Conservation (phyloP, 2,113 vertebrate species). For the Crotophaga sulcirostris region DNA sequence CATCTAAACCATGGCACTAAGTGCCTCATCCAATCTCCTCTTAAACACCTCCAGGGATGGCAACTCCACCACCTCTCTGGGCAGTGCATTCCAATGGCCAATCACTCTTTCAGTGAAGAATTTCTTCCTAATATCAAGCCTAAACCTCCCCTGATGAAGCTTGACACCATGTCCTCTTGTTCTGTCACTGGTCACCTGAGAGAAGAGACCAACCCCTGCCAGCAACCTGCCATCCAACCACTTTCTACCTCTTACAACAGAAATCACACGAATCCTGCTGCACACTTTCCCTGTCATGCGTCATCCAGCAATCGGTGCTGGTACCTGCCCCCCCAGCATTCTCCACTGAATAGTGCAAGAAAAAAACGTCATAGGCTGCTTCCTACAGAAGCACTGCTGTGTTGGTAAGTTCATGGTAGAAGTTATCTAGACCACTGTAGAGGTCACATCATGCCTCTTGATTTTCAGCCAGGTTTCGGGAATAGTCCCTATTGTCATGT, state of each 20-base stretch:
- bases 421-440: background rate
- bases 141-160: too few species aligned
- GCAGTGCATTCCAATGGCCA: too few species aligned
- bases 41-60: too few species aligned
- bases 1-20: too few species aligned
- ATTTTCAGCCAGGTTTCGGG: background rate
- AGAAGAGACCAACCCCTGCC: too few species aligned
- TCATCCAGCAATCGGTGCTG: background rate
- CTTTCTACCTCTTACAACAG: background rate
- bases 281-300: background rate
- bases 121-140: too few species aligned
- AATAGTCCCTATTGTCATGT: background rate
- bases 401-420: background rate
- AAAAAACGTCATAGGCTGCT: background rate
- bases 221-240: too few species aligned
- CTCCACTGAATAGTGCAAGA: background rate
- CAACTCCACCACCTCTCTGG: too few species aligned
- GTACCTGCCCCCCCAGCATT: background rate
- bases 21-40: too few species aligned
- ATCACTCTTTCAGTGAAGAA: too few species aligned
- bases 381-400: background rate
- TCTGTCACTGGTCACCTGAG: too few species aligned
- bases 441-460: background rate
- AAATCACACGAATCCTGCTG: background rate
- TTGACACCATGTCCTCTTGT: too few species aligned